Evolutionary conservation across 37 sponge, comb jelly and placozoan species (phyloP).

Genomic region (Chondrilla cf. caribensis): DNA sequence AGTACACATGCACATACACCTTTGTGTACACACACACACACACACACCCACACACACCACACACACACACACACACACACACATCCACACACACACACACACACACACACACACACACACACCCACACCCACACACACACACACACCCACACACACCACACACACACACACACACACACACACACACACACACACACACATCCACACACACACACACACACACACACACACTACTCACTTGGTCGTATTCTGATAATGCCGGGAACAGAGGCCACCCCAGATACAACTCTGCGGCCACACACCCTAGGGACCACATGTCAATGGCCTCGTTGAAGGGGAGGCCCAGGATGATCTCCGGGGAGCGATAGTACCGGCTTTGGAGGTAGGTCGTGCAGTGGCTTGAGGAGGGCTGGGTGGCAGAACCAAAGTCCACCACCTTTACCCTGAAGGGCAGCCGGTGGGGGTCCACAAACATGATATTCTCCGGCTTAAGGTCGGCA

Average conservation of each 20-base stretch:
- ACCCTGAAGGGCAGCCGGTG: conserved; percentile 74
- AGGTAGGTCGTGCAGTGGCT: conserved; percentile 74
- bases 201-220: neutral
- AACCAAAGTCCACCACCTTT: conserved; percentile 93
- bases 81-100: conserved; percentile 44
- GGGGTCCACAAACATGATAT: conserved; percentile 94
- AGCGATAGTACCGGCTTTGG: conserved; percentile 87
- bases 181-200: neutral
- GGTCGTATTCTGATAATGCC: conserved; percentile 83
- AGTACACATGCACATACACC: no score
- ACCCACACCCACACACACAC: neutral
- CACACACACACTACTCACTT: conserved; percentile 37
- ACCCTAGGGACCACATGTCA: conserved; percentile 96
- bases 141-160: neutral
- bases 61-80: conserved; percentile 58
- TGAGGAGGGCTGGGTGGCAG: conserved; percentile 53
- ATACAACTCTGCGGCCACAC: conserved; percentile 91
- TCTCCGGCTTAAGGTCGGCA: conserved; percentile 96
- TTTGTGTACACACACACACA: conserved; percentile 29
- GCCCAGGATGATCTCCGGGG: conserved; percentile 94
- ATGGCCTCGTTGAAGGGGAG: conserved; percentile 77
- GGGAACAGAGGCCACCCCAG: conserved; percentile 97
- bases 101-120: conserved; percentile 31
- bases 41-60: conserved; percentile 65
- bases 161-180: neutral